Evolutionary conservation across 2,113 vertebrate species (phyloP), one percentile per base, ranked within the genome.

Genomic region (Psettodes erumei): DNA sequence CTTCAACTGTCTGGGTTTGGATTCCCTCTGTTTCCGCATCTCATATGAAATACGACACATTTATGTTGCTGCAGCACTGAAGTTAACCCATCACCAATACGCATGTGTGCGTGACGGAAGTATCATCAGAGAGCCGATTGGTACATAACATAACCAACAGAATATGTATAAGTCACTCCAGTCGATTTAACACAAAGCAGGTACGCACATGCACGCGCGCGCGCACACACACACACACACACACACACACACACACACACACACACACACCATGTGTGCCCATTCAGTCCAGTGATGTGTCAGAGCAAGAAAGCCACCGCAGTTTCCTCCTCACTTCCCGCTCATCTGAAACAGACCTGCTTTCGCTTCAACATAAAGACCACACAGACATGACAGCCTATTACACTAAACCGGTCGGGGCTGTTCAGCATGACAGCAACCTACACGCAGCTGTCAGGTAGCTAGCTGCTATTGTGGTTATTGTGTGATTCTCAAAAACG

Each of bases 331-430:
- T 43, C 30, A 33, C 21, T 60, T 48, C 30, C 30, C 6, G 61
- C 62, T 67, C 21, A 16, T 3, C 13, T 27, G 5, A 60, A 60
- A 43, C 9, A 18, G 5, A 30, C 11, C 6, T 0, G 8, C 28
- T 3, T 0, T 35, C 6, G n/a, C 9, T 4, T 23, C 2, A 19
- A 1, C 7, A 8, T n/a, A 50, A n/a, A n/a, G n/a, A n/a, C n/a
- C n/a, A n/a, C n/a, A n/a, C n/a, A n/a, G n/a, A n/a, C n/a, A n/a
- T n/a, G n/a, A n/a, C n/a, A n/a, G n/a, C n/a, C n/a, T n/a, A n/a
- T n/a, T n/a, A n/a, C n/a, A n/a, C n/a, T n/a, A n/a, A n/a, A n/a
- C n/a, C n/a, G n/a, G n/a, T n/a, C n/a, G n/a, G n/a, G 12, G 4
- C 3, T n/a, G 2, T 11, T n/a, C 18, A 33, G 19, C 9, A n/a